These are phyloP conservation scores for Calycopis cecrops DNA, from an alignment of 1,140 invertebrate genomes.

Conservation along the genomic window DNA sequence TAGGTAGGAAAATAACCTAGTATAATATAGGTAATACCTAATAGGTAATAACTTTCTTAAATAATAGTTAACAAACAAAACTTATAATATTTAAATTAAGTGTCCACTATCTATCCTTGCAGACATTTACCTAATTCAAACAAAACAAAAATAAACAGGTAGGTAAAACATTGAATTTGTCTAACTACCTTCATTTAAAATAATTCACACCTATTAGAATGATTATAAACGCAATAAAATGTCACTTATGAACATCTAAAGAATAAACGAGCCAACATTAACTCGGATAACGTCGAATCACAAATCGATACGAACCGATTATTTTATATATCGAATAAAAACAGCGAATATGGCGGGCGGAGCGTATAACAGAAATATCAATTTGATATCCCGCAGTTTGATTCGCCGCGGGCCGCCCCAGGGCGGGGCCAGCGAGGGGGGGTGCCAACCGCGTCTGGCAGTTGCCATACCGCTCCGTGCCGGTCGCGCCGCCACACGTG, in stretches of 20 bases:
- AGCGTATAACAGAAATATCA: slow-evolving; percentile 62
- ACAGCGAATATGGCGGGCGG: slow-evolving; percentile 62
- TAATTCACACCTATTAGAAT: background rate
- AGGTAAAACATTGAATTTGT: no score
- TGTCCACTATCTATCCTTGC: no score
- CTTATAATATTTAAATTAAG: no score
- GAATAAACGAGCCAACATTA: background rate
- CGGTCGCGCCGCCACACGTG: slow-evolving; percentile 40
- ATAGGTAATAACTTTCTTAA: no score
- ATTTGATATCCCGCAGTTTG: slow-evolving; percentile 64
- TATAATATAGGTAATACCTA: no score
- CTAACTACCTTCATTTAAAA: no score
- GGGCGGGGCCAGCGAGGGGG: slow-evolving; percentile 55
- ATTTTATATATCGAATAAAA: slow-evolving; percentile 69
- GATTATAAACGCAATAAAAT: background rate
- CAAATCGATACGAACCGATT: slow-evolving; percentile 44
- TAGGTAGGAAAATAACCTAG: no score
- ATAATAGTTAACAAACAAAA: no score
- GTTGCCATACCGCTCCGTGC: slow-evolving; percentile 54
- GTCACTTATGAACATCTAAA: background rate
- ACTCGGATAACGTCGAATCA: slow-evolving; percentile 10
- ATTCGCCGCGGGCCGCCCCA: slow-evolving; percentile 67
- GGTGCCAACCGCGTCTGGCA: slow-evolving; percentile 27
- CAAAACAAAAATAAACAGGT: no score
- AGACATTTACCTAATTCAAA: no score